A percentile compares a stretch with the other conserved stretches of the same genome.
These are phyloP conservation scores for Eristalis intricaria DNA, from an alignment of 2,888 invertebrate species.

Conservation along the genomic window DNA sequence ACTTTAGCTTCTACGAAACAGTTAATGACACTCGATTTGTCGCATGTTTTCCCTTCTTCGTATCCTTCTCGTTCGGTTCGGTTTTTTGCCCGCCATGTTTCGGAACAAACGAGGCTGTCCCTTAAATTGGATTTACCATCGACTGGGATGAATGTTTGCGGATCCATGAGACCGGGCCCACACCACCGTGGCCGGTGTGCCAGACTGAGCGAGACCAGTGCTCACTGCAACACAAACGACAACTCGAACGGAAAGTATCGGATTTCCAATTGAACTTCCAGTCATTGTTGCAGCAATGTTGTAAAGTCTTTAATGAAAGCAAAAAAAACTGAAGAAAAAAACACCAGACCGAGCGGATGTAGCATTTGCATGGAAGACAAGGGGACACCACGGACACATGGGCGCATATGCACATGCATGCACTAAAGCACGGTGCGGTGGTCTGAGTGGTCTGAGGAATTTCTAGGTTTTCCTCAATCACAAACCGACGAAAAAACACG, in stretches of 20 bases:
- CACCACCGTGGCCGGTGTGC: background rate
- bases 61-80: slow-evolving; percentile 18
- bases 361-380: slow-evolving; percentile 16
- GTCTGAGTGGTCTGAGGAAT: background rate
- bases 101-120: slow-evolving; percentile 29
- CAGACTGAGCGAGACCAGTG: background rate
- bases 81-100: background rate
- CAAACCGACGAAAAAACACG: background rate
- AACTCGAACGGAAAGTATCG: slow-evolving; percentile 58
- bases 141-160: slow-evolving; percentile 23
- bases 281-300: slow-evolving; percentile 32
- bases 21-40: slow-evolving; percentile 64
- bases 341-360: slow-evolving; percentile 32
- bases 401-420: background rate
- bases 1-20: slow-evolving; percentile 55
- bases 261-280: slow-evolving; percentile 61
- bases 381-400: background rate
- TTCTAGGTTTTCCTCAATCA: background rate
- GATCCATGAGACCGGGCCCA: slow-evolving; percentile 16
- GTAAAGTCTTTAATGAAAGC: slow-evolving; percentile 19
- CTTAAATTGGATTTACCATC: slow-evolving; percentile 63
- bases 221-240: slow-evolving; percentile 45
- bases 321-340: slow-evolving; percentile 9
- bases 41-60: slow-evolving; percentile 20
- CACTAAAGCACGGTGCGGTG: background rate